Evolutionary conservation across 2,888 invertebrate genomes (phyloP).

Genomic region (Fragum whitleyi): DNA sequence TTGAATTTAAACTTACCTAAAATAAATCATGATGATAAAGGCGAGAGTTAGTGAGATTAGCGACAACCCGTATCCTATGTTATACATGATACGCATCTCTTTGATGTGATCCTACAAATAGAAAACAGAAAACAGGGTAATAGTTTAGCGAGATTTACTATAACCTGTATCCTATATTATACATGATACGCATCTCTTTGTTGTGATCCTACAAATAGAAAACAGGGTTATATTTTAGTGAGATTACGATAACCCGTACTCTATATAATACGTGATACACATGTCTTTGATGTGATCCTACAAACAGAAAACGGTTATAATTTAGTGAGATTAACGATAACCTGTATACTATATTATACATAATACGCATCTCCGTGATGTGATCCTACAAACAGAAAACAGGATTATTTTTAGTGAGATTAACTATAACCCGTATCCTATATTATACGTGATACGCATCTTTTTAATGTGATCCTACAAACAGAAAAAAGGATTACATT

Average conservation of each 20-base stretch:
- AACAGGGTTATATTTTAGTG: slow-evolving; percentile 64
- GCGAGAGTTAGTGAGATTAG: slow-evolving; percentile 82
- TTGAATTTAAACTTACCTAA: slow-evolving; percentile 82
- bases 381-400: slow-evolving; percentile 75
- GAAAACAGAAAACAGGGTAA: neutral
- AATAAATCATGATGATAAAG: slow-evolving; percentile 82
- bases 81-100: slow-evolving; percentile 81
- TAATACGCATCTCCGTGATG: slow-evolving; percentile 78
- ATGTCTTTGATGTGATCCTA: slow-evolving; percentile 81
- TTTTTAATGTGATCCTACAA: slow-evolving; percentile 80
- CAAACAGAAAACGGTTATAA: slow-evolving; percentile 34
- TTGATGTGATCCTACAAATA: slow-evolving; percentile 79
- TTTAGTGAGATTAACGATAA: slow-evolving; percentile 81
- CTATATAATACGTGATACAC: slow-evolving; percentile 81
- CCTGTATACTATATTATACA: slow-evolving; percentile 84
- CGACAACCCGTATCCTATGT: slow-evolving; percentile 83
- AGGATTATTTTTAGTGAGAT: slow-evolving; percentile 71
- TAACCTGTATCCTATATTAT: slow-evolving; percentile 83
- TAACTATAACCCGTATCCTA: slow-evolving; percentile 84
- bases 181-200: slow-evolving; percentile 79
- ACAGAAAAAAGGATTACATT: too few relatives aligned
- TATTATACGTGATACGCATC: slow-evolving; percentile 81
- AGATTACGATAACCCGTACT: slow-evolving; percentile 83
- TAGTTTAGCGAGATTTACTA: slow-evolving; percentile 80
- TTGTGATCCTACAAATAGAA: slow-evolving; percentile 78